Base-by-base conservation (phyloP, 2,113 vertebrate genomes). In the Prietella phreatophila region DNA sequence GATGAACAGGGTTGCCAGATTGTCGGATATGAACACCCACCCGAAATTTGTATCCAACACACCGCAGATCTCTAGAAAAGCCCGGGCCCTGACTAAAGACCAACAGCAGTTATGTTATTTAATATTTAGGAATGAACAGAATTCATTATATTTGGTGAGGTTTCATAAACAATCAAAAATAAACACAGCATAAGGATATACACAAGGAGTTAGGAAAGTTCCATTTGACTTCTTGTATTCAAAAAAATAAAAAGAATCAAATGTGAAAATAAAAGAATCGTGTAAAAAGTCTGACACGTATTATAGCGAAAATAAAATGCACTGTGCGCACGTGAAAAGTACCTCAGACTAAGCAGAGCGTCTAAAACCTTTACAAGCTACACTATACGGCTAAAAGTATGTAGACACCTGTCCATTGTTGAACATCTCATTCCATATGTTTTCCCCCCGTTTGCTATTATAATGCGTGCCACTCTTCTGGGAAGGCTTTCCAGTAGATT, bases 1-100 rank as follows among this genome's bases (percentile, higher is more conserved):
- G 50, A 13, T 55, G 27, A 55, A 80, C 30, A 19, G 47, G 80
- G 80, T 82, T 82, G 56, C 80, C 80, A 82, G 80, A 39, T 60
- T 82, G 33, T 56, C 13, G 0, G 0, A 3, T 13, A 14, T 1
- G 20, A n/a, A 58, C 9, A 6, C 19, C 17, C n/a, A 2, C 1
- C 17, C 36, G 2, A 14, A 25, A 55, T n/a, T 20, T 75, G 39
- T 42, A 47, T 10, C 9, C 22, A 75, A 47, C 71, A 47, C 20
- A 5, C 71, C 69, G 15, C 71, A 47, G 42, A n/a, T 14, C 39
- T 76, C 22, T 50, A 14, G 39, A 50, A 27, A 14, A 47, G 11
- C 22, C 39, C 19, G 22, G 42, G 1, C 11, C 11, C 39, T 47
- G 73, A 27, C 19, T 47, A 14, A 47, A 19, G 17, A 42, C 17